A percentile compares a stretch with the other conserved stretches of the same genome.
phyloP scores from a whole-genome alignment of 2,797 vertebrate genomes.

The Lates japonicus region DNA sequence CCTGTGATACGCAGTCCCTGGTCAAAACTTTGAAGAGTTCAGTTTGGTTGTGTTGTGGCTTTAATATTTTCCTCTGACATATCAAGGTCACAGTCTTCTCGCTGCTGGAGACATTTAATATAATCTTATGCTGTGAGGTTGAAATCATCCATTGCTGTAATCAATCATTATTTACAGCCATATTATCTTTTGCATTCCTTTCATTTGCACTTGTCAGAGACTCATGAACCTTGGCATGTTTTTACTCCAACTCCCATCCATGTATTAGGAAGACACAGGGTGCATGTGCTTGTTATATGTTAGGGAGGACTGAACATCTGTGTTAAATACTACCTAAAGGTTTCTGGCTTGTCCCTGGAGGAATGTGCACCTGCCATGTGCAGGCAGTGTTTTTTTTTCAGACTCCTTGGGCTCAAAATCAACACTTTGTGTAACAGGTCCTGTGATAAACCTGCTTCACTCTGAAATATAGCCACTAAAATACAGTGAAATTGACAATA shows the following conservation, averaged over 20 bases:
- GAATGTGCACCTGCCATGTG: conserved; percentile 81
- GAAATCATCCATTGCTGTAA: conserved; percentile 35
- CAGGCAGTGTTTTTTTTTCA: conserved; percentile 32
- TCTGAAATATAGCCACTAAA: conserved; percentile 23
- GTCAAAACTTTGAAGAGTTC: conserved; percentile 5
- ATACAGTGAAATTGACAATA: conserved; percentile 13
- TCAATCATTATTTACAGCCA: conserved; percentile 58
- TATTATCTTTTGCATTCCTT: conserved; percentile 69
- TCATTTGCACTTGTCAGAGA: conserved; percentile 56
- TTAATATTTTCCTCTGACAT: conserved; percentile 36
- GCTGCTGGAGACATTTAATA: conserved; percentile 12
- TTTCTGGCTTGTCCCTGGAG: conserved; percentile 67
- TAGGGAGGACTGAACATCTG: conserved; percentile 75
- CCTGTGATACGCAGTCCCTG: background rate
- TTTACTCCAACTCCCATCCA: conserved; percentile 70
- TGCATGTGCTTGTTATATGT: conserved; percentile 65
- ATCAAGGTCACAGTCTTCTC: conserved; percentile 33
- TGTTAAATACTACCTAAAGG: conserved; percentile 68
- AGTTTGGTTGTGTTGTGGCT: conserved; percentile 1
- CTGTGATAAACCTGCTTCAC: conserved; percentile 20
- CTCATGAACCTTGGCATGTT: conserved; percentile 56
- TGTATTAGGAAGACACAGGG: conserved; percentile 63
- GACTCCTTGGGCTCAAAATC: conserved; percentile 50
- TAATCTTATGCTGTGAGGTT: conserved; percentile 4
- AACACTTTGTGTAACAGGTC: conserved; percentile 45